These are phyloP conservation scores for Harpalus rufipes DNA, from an alignment of 2,888 invertebrate species.

Conservation along the genomic window DNA sequence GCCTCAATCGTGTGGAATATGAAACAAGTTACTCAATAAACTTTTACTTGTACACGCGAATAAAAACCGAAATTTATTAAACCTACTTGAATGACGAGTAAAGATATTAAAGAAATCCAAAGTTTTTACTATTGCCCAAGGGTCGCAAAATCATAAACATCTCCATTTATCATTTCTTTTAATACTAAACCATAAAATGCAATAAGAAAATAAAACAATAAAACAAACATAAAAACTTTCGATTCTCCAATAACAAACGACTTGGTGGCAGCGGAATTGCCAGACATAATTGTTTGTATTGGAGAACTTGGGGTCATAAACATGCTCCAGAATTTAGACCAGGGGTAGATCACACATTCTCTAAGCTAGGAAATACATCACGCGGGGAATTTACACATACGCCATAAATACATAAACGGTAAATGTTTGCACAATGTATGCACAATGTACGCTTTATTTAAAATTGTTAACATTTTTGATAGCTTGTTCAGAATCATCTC, in stretches of 20 bases:
- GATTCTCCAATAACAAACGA: conserved; percentile 59
- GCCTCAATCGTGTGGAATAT: not conserved
- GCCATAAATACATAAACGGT: not conserved
- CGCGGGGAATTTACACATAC: not conserved
- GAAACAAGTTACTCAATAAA: conserved; percentile 3
- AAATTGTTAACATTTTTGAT: too few species aligned
- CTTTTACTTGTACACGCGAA: not conserved
- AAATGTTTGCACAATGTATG: not conserved
- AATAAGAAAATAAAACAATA: conserved; percentile 63
- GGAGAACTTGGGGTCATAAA: conserved; percentile 55
- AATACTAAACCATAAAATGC: conserved; percentile 61
- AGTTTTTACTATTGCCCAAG: conserved; percentile 47
- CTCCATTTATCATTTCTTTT: conserved; percentile 62
- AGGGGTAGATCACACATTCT: conserved; percentile 10
- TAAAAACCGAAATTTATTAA: conserved; percentile 35
- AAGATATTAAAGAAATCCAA: conserved; percentile 45
- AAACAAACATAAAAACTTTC: conserved; percentile 64
- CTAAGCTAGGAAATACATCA: not conserved
- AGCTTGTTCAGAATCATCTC: too few species aligned
- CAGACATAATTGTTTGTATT: conserved; percentile 58
- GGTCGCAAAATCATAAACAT: conserved; percentile 59
- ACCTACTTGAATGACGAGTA: conserved; percentile 21
- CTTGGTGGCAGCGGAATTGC: conserved; percentile 51
- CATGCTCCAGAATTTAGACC: conserved; percentile 19
- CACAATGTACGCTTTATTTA: not conserved